These are phyloP conservation scores for Phyllostomus hastatus DNA, from an alignment of 2,113 vertebrate species.

Conservation along the genomic window DNA sequence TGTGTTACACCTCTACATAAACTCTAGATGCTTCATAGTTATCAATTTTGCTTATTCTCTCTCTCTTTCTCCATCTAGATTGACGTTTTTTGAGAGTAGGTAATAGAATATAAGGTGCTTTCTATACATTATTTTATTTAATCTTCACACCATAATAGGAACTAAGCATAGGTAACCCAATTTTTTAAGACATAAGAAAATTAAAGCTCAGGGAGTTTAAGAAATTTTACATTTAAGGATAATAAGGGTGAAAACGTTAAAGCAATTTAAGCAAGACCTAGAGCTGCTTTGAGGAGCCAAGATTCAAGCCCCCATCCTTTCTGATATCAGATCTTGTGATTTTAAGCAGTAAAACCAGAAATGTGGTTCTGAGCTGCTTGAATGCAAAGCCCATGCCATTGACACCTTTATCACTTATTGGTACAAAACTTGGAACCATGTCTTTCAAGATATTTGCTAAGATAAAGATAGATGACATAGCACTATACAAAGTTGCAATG, in stretches of 20 bases:
- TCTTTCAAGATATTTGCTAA: neutral
- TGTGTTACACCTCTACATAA: neutral
- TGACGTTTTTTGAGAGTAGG: neutral
- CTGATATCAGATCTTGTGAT: neutral
- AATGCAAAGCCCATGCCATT: neutral
- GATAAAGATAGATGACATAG: neutral
- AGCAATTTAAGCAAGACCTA: neutral
- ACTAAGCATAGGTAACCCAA: neutral
- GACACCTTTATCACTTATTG: neutral
- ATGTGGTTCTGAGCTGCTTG: neutral
- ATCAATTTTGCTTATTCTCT: neutral
- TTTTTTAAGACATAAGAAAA: constrained; percentile 19
- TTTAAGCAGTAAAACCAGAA: neutral
- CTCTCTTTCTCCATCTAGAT: neutral
- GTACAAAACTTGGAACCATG: neutral
- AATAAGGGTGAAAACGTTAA: neutral
- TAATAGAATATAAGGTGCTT: neutral
- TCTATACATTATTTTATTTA: neutral
- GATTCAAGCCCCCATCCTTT: neutral
- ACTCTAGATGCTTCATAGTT: neutral
- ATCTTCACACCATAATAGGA: neutral
- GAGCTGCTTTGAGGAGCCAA: neutral
- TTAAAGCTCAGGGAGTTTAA: neutral
- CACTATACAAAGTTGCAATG: neutral
- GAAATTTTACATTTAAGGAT: neutral